Evolutionary conservation across 2,888 invertebrate genomes (phyloP).

Genomic region (Linnaemya vulpina): DNA sequence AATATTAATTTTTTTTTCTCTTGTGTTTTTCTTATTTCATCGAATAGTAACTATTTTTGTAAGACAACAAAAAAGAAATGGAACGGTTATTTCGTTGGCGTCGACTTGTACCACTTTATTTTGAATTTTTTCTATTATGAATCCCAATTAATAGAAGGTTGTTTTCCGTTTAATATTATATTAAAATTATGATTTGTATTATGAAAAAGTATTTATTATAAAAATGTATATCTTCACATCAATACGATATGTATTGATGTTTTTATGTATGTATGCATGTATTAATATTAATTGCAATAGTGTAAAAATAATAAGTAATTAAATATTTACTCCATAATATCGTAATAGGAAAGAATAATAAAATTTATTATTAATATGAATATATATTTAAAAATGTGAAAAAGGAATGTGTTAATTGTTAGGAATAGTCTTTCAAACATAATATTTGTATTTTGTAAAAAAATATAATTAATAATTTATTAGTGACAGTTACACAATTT

Average conservation of each 20-base stretch:
- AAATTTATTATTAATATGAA: not conserved
- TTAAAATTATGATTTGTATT: conserved; percentile 14
- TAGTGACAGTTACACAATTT: conserved; percentile 33
- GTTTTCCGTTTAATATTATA: not conserved
- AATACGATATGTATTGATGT: not conserved
- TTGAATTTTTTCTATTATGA: too few species aligned
- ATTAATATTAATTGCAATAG: conserved; percentile 4
- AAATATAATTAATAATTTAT: conserved; percentile 19
- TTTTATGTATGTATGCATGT: not conserved
- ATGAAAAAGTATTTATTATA: conserved; percentile 22
- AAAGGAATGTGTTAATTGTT: conserved; percentile 48
- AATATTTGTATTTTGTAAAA: not conserved
- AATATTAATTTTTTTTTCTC: too few species aligned
- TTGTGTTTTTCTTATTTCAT: too few species aligned
- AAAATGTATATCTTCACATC: not conserved
- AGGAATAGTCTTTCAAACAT: conserved; percentile 15
- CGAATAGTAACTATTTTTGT: not conserved
- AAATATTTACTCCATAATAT: conserved; percentile 7
- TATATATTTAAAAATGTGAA: conserved; percentile 5
- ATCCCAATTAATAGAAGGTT: too few species aligned
- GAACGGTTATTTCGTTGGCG: too few species aligned
- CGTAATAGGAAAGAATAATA: not conserved
- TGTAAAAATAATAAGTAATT: not conserved
- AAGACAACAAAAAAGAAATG: too few species aligned
- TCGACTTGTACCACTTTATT: too few species aligned